Evolutionary conservation across 2,113 vertebrate species (phyloP), one percentile per base, ranked within the genome.

Genomic region (Axis porcinus): DNA sequence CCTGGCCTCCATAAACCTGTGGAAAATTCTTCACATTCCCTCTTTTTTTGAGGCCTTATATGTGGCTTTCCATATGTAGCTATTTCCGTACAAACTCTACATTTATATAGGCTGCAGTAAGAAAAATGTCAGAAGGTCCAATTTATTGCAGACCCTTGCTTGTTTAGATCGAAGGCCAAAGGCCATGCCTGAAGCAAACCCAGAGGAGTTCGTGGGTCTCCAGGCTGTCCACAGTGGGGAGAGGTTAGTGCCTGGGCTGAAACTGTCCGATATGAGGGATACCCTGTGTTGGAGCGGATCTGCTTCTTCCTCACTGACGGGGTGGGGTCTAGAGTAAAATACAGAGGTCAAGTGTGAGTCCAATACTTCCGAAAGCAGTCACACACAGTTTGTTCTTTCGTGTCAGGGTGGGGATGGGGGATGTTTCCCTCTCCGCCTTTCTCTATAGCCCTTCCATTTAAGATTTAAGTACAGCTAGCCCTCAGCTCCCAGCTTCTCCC

Each of bases 21-120:
- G 82, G 81, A 58, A 92, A 87, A 64, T 50, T 60, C 95, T 94
- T 78, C 45, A 86, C 3, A 43, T 33, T 79, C 50, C 84, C 50
- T 92, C 60, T 85, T 70, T 50, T 21, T 21, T 33, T 28, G 91
- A 91, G 67, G 54, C 25, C 25, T 30, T 25, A 47, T 3, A 13
- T 43, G 60, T 74, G 84, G 25, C 52, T 88, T 93, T 95, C 86
- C 79, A 23, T 6, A 81, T 79, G 47, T 47, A 50, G 64, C 23
- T 88, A 4, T 87, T 50, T 91, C 64, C 84, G 90, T 94, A 36
- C 2, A 52, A 50, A 92, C 76, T 97, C 43, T 95, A n/a, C 82
- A 47, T 86, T 92, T 86, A 52, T 45, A 67, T 43, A 87, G 83
- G 47, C 86, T 84, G 1, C 33, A n/a, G 45, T 88, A 36, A 96